A percentile compares a stretch with the other conserved stretches of the same genome.
These are phyloP conservation scores for Sarcophaga bullata DNA, from an alignment of 1,140 invertebrate species.

Conservation along the genomic window DNA sequence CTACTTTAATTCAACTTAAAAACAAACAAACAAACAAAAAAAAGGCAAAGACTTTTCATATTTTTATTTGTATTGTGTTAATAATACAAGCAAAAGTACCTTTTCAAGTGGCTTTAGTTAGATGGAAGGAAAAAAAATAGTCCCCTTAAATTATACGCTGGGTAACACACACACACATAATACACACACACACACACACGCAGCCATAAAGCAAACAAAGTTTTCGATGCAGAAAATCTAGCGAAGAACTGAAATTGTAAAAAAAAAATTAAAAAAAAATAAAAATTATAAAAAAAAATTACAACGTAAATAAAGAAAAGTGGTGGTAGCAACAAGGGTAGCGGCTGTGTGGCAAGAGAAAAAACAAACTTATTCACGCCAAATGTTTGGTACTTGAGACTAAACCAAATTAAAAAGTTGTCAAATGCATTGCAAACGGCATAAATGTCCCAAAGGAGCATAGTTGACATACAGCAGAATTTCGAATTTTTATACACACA, in stretches of 20 bases:
- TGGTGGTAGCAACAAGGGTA: background rate
- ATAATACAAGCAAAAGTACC: no score
- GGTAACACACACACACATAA: background rate
- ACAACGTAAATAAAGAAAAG: background rate
- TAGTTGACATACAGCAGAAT: no score
- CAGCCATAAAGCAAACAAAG: slow-evolving; percentile 20
- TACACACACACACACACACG: background rate
- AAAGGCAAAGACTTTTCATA: no score
- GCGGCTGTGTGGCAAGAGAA: no score
- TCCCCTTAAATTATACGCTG: background rate
- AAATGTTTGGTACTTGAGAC: slow-evolving; percentile 21
- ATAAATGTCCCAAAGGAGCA: background rate
- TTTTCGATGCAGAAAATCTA: slow-evolving; percentile 5
- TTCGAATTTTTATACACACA: no score
- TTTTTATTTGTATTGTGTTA: no score
- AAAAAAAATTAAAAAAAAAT: background rate
- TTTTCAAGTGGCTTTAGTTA: background rate
- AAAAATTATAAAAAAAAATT: background rate
- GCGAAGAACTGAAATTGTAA: background rate
- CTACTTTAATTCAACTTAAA: no score
- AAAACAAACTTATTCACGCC: slow-evolving; percentile 10
- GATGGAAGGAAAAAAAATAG: background rate
- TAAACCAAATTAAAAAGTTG: slow-evolving; percentile 27
- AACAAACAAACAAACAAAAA: no score
- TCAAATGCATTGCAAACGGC: slow-evolving; percentile 23